Conservation (phyloP, 2,113 vertebrate genomes). For the Gnathonemus longibarbis region DNA sequence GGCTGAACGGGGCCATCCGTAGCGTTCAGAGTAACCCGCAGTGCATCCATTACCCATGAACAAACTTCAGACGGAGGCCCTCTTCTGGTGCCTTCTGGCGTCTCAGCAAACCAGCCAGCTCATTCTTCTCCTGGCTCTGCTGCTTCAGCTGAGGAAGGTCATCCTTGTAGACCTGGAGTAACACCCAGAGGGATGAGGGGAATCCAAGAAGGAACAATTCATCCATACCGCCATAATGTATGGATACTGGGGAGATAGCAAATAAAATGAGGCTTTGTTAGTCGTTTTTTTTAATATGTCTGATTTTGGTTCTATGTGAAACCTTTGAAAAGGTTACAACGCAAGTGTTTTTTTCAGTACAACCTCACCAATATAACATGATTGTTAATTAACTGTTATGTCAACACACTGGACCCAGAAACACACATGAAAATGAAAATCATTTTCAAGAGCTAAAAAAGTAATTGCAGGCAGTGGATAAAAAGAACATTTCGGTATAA, state of each 20-base stretch:
- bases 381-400: not conserved
- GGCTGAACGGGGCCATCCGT: not conserved
- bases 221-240: not conserved
- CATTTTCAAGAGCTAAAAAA: not conserved
- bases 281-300: not conserved
- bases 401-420: not conserved
- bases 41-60: slow-evolving; percentile 59
- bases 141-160: slow-evolving; percentile 93
- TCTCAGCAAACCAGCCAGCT: slow-evolving; percentile 79
- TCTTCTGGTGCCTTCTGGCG: slow-evolving; percentile 83
- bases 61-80: slow-evolving; percentile 85
- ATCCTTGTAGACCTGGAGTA: slow-evolving; percentile 76
- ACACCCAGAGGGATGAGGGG: slow-evolving; percentile 60
- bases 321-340: not conserved
- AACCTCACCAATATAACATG: not conserved
- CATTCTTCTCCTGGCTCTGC: slow-evolving; percentile 80
- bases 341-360: not conserved
- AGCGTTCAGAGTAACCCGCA: not conserved
- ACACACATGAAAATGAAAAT: not conserved
- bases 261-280: not conserved
- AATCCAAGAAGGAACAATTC: not conserved
- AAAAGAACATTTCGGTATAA: not conserved
- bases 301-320: not conserved
- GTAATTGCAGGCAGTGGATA: not conserved
- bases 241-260: not conserved